Evolutionary conservation across 2,113 vertebrate species (phyloP).

Genomic region (Cottus gobio): DNA sequence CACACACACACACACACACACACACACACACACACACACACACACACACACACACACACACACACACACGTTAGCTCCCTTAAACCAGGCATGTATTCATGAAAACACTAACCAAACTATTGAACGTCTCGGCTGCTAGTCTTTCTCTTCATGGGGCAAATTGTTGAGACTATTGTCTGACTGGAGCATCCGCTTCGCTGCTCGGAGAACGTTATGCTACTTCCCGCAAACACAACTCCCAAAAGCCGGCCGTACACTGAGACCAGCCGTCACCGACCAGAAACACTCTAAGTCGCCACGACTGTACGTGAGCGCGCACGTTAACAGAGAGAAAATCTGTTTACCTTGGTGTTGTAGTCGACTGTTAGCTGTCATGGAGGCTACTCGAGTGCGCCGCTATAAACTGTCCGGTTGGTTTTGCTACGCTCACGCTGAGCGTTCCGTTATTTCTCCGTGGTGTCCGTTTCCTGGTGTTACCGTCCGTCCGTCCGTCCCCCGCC

Average conservation of each 20-base stretch:
- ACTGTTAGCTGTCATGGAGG: conserved; percentile 31
- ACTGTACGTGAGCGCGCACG: not conserved
- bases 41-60: too few relatives aligned
- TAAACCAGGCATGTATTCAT: not conserved
- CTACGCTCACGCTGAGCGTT: conserved; percentile 7
- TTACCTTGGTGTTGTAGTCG: conserved; percentile 45
- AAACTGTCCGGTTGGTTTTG: conserved; percentile 7
- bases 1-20: too few relatives aligned
- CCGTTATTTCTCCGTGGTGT: not conserved
- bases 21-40: too few relatives aligned
- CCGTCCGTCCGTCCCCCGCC: too few relatives aligned
- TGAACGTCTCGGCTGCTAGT: not conserved
- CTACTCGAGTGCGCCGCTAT: conserved; percentile 8
- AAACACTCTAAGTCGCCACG: too few relatives aligned
- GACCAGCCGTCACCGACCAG: not conserved
- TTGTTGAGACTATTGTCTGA: not conserved
- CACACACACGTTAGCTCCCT: not conserved
- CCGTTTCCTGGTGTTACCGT: not conserved
- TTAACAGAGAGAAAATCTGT: not conserved
- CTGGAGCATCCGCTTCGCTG: not conserved
- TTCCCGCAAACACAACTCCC: not conserved
- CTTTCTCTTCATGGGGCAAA: not conserved
- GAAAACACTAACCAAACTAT: not conserved
- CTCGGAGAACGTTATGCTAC: not conserved
- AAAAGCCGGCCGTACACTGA: not conserved